Percentiles rank a stretch among this genome's conserved stretches.
phyloP scores from a whole-genome alignment of 2,888 invertebrate genomes.

The Pandemis cinnamomeana region DNA sequence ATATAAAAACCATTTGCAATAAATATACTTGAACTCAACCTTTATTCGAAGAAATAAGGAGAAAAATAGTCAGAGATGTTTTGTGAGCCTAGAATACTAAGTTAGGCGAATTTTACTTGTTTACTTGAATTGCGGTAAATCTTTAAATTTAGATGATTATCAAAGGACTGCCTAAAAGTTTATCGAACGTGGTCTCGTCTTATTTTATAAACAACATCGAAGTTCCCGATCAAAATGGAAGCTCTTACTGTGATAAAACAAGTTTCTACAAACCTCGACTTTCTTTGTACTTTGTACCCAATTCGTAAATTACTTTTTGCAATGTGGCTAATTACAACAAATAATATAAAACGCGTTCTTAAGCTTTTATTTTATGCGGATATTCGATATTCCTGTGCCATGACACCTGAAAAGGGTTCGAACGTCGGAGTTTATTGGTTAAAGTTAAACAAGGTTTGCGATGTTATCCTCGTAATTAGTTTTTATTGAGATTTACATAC shows the following conservation, averaged over 20 bases:
- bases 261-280: too few relatives aligned
- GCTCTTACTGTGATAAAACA: too few relatives aligned
- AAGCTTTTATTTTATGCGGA: background rate
- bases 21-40: too few relatives aligned
- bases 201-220: too few relatives aligned
- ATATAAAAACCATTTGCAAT: too few relatives aligned
- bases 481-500: background rate
- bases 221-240: too few relatives aligned
- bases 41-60: too few relatives aligned
- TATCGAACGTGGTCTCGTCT: too few relatives aligned
- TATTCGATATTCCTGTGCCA: background rate
- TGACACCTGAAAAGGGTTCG: conserved; percentile 9
- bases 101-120: too few relatives aligned
- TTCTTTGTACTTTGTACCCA: too few relatives aligned
- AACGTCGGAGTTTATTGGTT: background rate
- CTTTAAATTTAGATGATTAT: background rate
- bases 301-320: background rate
- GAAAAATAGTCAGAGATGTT: too few relatives aligned
- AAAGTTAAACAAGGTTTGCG: background rate
- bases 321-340: background rate
- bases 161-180: background rate
- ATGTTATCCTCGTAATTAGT: background rate
- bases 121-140: background rate
- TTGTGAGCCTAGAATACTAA: too few relatives aligned
- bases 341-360: background rate